phyloP scores from a whole-genome alignment of 2,888 invertebrate species.

The Mimumesa dahlbomi region DNA sequence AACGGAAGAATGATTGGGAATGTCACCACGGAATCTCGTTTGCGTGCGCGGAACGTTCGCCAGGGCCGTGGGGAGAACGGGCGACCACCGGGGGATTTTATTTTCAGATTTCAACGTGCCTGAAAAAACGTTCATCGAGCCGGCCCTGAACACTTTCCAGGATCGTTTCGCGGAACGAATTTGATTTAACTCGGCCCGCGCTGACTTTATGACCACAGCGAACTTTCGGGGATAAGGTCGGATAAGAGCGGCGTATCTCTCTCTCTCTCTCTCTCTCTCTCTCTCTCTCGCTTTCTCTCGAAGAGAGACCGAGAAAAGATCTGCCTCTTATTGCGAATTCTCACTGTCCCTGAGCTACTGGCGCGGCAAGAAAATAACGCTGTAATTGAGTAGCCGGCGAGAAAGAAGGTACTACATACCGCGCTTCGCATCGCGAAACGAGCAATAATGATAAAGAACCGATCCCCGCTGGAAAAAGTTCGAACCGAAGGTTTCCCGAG shows the following conservation, averaged over 20 bases:
- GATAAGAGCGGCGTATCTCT: conserved; percentile 56
- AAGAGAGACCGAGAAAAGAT: too few relatives aligned
- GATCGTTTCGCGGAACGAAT: conserved; percentile 69
- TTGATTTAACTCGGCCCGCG: conserved; percentile 66
- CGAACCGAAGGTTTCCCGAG: too few relatives aligned
- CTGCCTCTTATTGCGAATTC: conserved; percentile 51
- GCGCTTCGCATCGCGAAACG: too few relatives aligned
- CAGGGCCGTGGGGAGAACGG: too few relatives aligned
- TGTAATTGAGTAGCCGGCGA: conserved; percentile 45
- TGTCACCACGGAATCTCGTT: conserved; percentile 66
- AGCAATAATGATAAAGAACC: conserved; percentile 20
- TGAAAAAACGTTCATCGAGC: too few relatives aligned
- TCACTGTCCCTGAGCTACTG: conserved; percentile 44
- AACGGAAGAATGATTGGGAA: conserved; percentile 63
- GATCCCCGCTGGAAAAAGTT: too few relatives aligned
- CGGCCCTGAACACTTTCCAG: too few relatives aligned
- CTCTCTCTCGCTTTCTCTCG: too few relatives aligned
- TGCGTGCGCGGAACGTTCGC: conserved; percentile 67
- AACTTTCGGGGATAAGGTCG: conserved; percentile 66
- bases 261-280: too few relatives aligned
- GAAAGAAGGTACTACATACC: conserved; percentile 13
- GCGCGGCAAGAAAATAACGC: conserved; percentile 36
- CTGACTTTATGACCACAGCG: conserved; percentile 58
- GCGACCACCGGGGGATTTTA: too few relatives aligned
- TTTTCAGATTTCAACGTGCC: too few relatives aligned